phyloP scores from a whole-genome alignment of 2,888 invertebrate genomes.

The Hypena proboscidalis region DNA sequence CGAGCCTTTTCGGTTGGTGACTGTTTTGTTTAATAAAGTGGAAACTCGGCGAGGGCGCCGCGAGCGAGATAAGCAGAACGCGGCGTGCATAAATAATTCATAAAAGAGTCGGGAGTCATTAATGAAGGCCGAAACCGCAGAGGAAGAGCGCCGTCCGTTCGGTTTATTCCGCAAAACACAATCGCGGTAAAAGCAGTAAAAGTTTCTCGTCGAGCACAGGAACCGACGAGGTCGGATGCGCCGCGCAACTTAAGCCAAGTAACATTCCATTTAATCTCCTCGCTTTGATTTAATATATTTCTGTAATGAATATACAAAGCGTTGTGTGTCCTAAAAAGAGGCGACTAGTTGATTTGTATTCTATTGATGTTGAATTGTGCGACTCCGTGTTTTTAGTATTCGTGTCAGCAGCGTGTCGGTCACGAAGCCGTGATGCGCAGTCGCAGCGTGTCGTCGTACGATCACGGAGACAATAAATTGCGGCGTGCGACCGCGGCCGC shows the following conservation, averaged over 20 bases:
- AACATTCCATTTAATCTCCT: slow-evolving; percentile 23
- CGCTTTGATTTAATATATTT: slow-evolving; percentile 17
- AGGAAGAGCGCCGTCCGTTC: slow-evolving; percentile 54
- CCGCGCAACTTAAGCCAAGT: slow-evolving; percentile 34
- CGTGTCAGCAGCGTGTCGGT: slow-evolving; percentile 31
- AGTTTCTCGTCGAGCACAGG: slow-evolving; percentile 40
- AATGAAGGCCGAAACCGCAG: slow-evolving; percentile 73
- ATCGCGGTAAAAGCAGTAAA: slow-evolving; percentile 53
- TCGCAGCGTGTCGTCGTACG: slow-evolving; percentile 56
- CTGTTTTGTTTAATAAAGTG: slow-evolving; percentile 78
- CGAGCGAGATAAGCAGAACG: slow-evolving; percentile 67
- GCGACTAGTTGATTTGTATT: slow-evolving; percentile 13
- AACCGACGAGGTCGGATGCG: slow-evolving; percentile 37
- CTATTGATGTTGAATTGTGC: slow-evolving; percentile 5
- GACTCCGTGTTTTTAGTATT: slow-evolving; percentile 33
- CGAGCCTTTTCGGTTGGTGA: slow-evolving; percentile 63
- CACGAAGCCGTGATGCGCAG: slow-evolving; percentile 38
- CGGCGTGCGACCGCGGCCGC: slow-evolving; percentile 57
- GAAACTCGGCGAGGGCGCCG: slow-evolving; percentile 63
- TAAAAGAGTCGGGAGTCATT: slow-evolving; percentile 74
- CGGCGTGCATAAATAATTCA: slow-evolving; percentile 77
- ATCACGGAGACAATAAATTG: slow-evolving; percentile 72
- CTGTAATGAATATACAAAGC: slow-evolving; percentile 5
- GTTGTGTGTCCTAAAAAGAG: slow-evolving; percentile 8
- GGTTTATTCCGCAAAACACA: slow-evolving; percentile 46